A percentile compares a stretch with the other conserved stretches of the same genome.
Conservation (phyloP, 2,888 invertebrate genomes). For the Chironomus riparius region DNA sequence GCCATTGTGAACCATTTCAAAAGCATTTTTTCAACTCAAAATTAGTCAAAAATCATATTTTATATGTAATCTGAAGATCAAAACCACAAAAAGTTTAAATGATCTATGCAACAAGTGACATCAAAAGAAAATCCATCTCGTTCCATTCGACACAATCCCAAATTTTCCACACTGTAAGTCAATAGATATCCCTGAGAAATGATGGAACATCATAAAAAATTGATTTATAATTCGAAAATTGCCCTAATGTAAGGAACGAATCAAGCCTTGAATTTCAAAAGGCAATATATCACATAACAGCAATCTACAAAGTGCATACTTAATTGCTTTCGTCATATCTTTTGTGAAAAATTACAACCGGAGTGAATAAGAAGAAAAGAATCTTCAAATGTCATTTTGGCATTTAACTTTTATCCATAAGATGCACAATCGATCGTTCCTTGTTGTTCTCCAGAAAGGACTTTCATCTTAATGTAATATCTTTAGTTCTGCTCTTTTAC, state of each 20-base stretch:
- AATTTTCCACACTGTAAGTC: too few species aligned
- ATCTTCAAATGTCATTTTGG: background rate
- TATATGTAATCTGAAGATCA: too few species aligned
- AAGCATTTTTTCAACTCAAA: too few species aligned
- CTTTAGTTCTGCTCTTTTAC: background rate
- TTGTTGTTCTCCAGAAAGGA: background rate
- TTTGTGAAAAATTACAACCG: background rate
- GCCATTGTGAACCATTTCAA: too few species aligned
- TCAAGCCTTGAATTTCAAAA: background rate
- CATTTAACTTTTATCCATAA: background rate
- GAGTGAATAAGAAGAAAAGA: background rate
- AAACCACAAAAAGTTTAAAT: too few species aligned
- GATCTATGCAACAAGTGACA: too few species aligned
- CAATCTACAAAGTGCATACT: too few species aligned
- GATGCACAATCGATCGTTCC: background rate
- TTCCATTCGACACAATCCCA: too few species aligned
- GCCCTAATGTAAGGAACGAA: too few species aligned
- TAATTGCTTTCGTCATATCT: background rate
- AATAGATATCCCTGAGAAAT: too few species aligned
- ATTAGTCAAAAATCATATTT: too few species aligned
- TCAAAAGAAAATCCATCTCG: too few species aligned
- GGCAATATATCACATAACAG: background rate
- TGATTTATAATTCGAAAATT: background rate
- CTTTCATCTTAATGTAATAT: background rate
- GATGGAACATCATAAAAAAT: background rate